A percentile compares a stretch with the other conserved stretches of the same genome.
These are phyloP conservation scores for Benitochromis conjunctus DNA, from an alignment of 2,113 vertebrate genomes.

Conservation along the genomic window DNA sequence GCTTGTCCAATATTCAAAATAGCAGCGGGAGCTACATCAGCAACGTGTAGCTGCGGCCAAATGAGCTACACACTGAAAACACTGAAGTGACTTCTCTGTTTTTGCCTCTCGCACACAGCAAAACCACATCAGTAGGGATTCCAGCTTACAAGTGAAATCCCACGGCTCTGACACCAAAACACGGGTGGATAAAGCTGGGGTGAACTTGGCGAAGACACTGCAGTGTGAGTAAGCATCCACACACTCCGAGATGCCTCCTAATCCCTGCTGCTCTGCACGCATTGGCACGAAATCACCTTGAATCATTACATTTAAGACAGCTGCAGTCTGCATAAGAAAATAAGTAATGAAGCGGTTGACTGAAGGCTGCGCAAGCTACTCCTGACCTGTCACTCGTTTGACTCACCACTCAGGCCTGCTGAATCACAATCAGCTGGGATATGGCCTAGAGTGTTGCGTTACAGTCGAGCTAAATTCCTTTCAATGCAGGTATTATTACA, in stretches of 20 bases:
- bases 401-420: neutral
- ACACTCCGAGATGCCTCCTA: conserved; percentile 14
- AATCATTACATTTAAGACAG: neutral
- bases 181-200: neutral
- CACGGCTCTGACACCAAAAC: neutral
- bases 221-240: neutral
- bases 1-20: conserved; percentile 43
- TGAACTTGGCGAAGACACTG: neutral
- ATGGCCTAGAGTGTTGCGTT: neutral
- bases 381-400: neutral
- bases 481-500: neutral
- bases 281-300: conserved; percentile 22
- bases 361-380: neutral
- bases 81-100: neutral
- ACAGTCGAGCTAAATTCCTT: neutral
- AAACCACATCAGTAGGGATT: neutral
- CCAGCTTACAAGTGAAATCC: conserved; percentile 44
- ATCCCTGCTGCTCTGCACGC: conserved; percentile 15
- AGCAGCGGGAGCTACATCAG: conserved; percentile 1
- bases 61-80: neutral
- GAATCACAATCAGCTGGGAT: neutral
- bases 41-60: neutral
- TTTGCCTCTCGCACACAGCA: neutral
- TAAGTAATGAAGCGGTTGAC: neutral
- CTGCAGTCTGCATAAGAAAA: neutral